A percentile compares a stretch with the other conserved stretches of the same genome.
phyloP scores from a whole-genome alignment of 2,888 invertebrate species.

The Stictocephala bisonia region DNA sequence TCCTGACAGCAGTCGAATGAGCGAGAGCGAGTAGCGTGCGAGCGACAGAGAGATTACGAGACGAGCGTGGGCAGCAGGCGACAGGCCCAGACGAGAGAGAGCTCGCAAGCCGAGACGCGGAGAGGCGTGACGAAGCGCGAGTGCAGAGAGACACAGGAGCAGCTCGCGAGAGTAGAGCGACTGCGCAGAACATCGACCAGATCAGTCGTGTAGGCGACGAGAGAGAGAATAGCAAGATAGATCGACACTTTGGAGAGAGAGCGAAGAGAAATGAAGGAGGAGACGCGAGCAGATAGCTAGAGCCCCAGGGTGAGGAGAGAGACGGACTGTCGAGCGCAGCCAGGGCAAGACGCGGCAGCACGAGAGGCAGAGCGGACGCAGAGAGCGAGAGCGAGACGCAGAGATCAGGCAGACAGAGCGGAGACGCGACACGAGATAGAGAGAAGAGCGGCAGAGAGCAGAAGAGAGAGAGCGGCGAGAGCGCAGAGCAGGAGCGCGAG shows the following conservation, averaged over 20 bases:
- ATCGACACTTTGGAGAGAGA: neutral
- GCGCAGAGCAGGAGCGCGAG: neutral
- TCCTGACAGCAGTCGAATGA: neutral
- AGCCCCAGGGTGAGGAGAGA: neutral
- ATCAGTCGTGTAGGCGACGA: too few species aligned
- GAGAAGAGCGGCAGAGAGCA: neutral
- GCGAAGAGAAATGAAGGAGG: neutral
- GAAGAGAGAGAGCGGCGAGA: neutral
- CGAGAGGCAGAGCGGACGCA: neutral
- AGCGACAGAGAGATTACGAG: neutral
- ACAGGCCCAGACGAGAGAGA: neutral
- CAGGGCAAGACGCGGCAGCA: neutral
- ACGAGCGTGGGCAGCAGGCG: neutral
- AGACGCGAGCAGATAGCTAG: neutral
- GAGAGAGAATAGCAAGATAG: too few species aligned
- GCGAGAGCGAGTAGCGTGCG: neutral
- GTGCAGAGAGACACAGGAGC: too few species aligned
- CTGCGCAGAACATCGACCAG: too few species aligned
- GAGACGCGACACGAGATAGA: neutral
- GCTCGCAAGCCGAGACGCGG: too few species aligned
- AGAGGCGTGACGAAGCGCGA: too few species aligned
- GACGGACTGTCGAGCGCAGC: neutral
- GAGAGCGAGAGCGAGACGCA: neutral
- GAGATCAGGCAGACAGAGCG: slow-evolving; percentile 1
- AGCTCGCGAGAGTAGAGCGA: too few species aligned